phyloP scores from a whole-genome alignment of 1,140 invertebrate genomes.

The Cecropterus lyciades region DNA sequence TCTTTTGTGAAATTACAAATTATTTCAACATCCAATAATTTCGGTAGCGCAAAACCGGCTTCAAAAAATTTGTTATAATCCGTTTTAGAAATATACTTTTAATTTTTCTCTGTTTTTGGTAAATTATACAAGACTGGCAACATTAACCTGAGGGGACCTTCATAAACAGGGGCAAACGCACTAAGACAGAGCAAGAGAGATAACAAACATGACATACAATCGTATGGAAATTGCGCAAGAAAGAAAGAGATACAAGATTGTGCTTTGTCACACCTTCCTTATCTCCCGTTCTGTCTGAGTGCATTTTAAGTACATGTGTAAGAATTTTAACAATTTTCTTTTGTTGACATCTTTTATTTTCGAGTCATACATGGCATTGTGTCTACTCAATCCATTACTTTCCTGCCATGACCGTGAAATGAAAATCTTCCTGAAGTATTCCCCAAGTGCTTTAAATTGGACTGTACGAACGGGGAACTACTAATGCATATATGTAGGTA shows the following conservation, averaged over 20 bases:
- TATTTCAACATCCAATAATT: no score
- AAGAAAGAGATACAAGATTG: neutral
- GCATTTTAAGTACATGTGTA: constrained; percentile 3
- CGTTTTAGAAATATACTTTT: no score
- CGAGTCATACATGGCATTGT: neutral
- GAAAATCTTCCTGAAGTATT: no score
- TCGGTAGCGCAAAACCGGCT: no score
- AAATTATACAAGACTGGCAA: constrained; percentile 3
- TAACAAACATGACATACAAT: constrained; percentile 6
- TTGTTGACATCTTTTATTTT: neutral
- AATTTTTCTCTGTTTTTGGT: neutral
- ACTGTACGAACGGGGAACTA: no score
- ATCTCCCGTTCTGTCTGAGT: neutral
- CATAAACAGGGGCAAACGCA: constrained; percentile 3
- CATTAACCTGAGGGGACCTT: constrained; percentile 5
- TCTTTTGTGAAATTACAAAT: no score
- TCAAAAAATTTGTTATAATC: no score
- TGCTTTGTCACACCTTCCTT: constrained; percentile 8
- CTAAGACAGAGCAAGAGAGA: constrained; percentile 5
- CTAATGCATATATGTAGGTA: no score
- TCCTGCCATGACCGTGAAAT: no score
- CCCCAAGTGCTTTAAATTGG: no score
- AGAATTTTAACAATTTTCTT: constrained; percentile 1
- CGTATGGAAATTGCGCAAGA: constrained; percentile 3
- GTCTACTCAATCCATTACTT: no score